Evolutionary conservation across 1,140 invertebrate species (phyloP), one percentile per base, ranked within the genome.

Genomic region (Zaprionus lachaisei): DNA sequence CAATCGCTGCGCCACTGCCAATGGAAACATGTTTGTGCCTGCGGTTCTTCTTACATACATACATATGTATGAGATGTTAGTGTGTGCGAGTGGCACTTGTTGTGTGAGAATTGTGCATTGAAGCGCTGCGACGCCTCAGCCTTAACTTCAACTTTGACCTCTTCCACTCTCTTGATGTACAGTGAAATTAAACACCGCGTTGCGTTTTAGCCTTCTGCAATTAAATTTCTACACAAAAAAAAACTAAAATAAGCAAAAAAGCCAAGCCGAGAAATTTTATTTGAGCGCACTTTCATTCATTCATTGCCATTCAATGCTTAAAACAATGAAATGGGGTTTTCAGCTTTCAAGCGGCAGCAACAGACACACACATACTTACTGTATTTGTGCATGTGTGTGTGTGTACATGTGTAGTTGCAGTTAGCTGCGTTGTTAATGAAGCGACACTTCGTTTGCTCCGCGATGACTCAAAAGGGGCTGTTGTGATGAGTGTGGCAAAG

Each of bases 321-420:
- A 84, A 83, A 87, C 84, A 87, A 89, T 89, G 84, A 72, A 83
- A 83, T 72, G 74, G 58, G 31, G 61, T 87, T 87, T 87, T 83
- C 67, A 76, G 44, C 67, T 70, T 63, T 83, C 70, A 47, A 75
- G 44, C 47, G 68, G 34, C 73, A 47, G 15, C 44, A 51, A 57
- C 31, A 34, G 17, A 51, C 55, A 47, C 28, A 58, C 57, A 28
- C 3, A 31, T n/a, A 47, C 26, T 22, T 28, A 62, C 6, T 17
- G 7, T 17, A 47, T 3, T 7, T 44, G 15, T 28, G 20, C 20
- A 20, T 20, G 49, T 51, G 15, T 51, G 47, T 55, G 41, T 38
- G 14, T 24, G 5, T 58, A 44, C 15, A 44, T 20, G 20, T 26
- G 14, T 65, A 68, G 58, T 44, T 75, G 67, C 73, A 71, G 34